A percentile compares a stretch with the other conserved stretches of the same genome.
Conservation (phyloP, 2,797 vertebrate species). For the Lithobates sylvaticus region DNA sequence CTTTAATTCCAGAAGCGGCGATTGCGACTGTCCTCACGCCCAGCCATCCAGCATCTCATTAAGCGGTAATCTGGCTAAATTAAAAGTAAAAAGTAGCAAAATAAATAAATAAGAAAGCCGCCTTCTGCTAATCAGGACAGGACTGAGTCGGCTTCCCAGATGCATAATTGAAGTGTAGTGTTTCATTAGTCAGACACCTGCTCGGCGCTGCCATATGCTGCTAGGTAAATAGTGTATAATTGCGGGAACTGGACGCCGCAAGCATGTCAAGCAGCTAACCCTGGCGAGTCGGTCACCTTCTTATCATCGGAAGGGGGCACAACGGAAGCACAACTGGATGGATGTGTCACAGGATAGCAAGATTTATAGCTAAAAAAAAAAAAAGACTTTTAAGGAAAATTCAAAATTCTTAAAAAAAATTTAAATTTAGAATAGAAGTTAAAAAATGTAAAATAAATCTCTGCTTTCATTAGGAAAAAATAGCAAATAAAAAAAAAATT, state of each 20-base stretch:
- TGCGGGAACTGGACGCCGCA: slow-evolving; percentile 19
- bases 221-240: slow-evolving; percentile 59
- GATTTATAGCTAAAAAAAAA: too few species aligned
- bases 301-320: background rate
- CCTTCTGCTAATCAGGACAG: slow-evolving; percentile 64
- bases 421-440: too few species aligned
- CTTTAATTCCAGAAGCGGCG: too few species aligned
- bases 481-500: too few species aligned
- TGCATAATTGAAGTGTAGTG: slow-evolving; percentile 65
- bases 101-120: slow-evolving; percentile 57
- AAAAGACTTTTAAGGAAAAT: too few species aligned
- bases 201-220: slow-evolving; percentile 60
- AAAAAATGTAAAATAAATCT: too few species aligned
- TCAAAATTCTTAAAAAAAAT: too few species aligned
- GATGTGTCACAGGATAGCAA: too few species aligned
- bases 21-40: too few species aligned
- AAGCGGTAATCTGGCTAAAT: slow-evolving; percentile 49
- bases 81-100: slow-evolving; percentile 51
- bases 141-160: slow-evolving; percentile 71
- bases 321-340: background rate
- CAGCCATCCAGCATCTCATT: slow-evolving; percentile 33
- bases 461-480: too few species aligned
- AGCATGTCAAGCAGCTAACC: slow-evolving; percentile 39
- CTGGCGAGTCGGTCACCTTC: slow-evolving; percentile 57
- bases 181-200: slow-evolving; percentile 65